Percentiles rank a stretch among this genome's conserved stretches.
Conservation (phyloP, 37 sponge, comb jelly and placozoan genomes). For the Spongilla lacustris region DNA sequence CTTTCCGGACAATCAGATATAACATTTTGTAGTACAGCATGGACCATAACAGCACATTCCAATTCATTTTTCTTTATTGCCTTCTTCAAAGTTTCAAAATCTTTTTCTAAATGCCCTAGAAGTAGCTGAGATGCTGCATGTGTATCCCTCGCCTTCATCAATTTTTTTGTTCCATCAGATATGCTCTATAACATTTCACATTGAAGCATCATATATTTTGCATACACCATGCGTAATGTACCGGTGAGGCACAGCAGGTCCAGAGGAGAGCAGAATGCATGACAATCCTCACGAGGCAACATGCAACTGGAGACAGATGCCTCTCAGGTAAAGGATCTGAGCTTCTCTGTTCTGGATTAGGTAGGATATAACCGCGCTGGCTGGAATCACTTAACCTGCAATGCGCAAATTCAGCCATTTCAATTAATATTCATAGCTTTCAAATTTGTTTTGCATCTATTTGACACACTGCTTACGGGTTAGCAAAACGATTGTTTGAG, state of each 20-base stretch:
- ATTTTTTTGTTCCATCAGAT: background rate
- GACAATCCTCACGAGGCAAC: constrained; percentile 14
- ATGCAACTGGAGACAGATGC: constrained; percentile 6
- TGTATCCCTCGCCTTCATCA: background rate
- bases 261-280: constrained; percentile 40
- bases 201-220: too few species aligned
- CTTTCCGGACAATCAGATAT: background rate
- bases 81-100: constrained; percentile 4
- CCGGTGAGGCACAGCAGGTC: constrained; percentile 1
- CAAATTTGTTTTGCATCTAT: too few species aligned
- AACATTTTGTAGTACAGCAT: constrained; percentile 7
- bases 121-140: constrained; percentile 15
- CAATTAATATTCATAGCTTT: too few species aligned
- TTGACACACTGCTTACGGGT: background rate
- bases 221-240: too few species aligned
- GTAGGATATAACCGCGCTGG: constrained; percentile 19
- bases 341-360: constrained; percentile 9
- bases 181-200: background rate
- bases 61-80: constrained; percentile 8
- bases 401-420: background rate
- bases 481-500: background rate
- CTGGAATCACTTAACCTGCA: constrained; percentile 54
- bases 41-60: constrained; percentile 13
- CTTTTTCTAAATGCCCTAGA: constrained; percentile 13
- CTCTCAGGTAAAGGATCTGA: constrained; percentile 27